phyloP scores from a whole-genome alignment of 2,888 invertebrate genomes.

The Agonopterix alstromeriana region DNA sequence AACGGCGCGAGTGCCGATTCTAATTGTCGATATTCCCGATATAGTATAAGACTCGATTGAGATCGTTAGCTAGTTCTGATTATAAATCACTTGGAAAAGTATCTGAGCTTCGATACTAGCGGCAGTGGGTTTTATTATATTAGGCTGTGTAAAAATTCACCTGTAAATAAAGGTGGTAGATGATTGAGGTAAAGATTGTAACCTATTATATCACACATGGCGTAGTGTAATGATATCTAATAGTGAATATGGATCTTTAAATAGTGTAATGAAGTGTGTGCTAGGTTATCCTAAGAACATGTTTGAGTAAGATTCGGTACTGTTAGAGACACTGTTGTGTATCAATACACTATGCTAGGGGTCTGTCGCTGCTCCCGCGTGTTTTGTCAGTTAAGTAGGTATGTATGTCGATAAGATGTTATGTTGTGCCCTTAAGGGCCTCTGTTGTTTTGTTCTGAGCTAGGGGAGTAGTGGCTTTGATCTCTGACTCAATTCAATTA shows the following conservation, averaged over 20 bases:
- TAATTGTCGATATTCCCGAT: slow-evolving; percentile 15
- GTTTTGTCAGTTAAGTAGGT: slow-evolving; percentile 29
- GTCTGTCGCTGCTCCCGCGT: slow-evolving; percentile 30
- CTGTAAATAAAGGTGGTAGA: slow-evolving; percentile 50
- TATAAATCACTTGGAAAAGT: slow-evolving; percentile 1
- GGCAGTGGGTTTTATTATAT: slow-evolving; percentile 62
- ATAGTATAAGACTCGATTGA: slow-evolving; percentile 31
- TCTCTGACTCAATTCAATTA: slow-evolving; percentile 54
- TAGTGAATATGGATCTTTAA: too few relatives aligned
- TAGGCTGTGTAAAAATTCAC: slow-evolving; percentile 67
- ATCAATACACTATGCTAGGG: slow-evolving; percentile 21
- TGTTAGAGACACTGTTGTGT: too few relatives aligned
- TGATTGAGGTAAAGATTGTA: slow-evolving; percentile 44
- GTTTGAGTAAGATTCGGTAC: too few relatives aligned
- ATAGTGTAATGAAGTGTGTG: too few relatives aligned
- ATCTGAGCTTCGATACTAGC: slow-evolving; percentile 40
- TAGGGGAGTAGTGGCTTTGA: slow-evolving; percentile 41
- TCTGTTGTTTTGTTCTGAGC: slow-evolving; percentile 42
- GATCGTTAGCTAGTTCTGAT: slow-evolving; percentile 21
- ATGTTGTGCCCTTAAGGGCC: slow-evolving; percentile 44
- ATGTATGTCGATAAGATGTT: slow-evolving; percentile 42
- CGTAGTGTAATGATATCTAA: neutral
- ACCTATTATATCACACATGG: slow-evolving; percentile 24
- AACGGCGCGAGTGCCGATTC: slow-evolving; percentile 5
- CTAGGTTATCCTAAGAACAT: too few relatives aligned